Evolutionary conservation across 1,140 invertebrate species (phyloP), one percentile per base, ranked within the genome.

Genomic region (Pteromalus puparum): DNA sequence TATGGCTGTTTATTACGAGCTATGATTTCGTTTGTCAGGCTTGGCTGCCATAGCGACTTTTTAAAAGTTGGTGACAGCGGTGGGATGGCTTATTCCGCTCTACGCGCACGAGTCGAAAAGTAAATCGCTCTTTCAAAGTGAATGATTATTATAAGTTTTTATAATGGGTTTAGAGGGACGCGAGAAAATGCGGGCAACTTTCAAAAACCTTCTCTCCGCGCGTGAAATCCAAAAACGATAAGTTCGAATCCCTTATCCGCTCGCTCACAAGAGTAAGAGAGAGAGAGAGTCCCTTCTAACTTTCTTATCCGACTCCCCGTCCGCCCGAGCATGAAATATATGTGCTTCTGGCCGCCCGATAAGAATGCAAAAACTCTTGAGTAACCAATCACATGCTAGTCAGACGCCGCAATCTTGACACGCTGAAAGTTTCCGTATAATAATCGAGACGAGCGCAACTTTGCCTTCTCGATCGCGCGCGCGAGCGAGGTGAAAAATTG

Each of bases 381-480:
- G 75, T 61, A 77, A 77, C 75, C 75, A 77, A 77, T 77, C 75
- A 77, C 34, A 28, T 21, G 12, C 28, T 24, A 77, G 75, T 77
- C 48, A 77, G 28, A 65, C 15, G 38, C 46, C 48, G 75, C 38
- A 77, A 77, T 77, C 24, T 77, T 34, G 21, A 30, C 46, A 61
- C 48, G 38, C 10, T 24, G 26, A 61, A 77, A 77, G 75, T 77
- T 77, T 30, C 61, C 26, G 5, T 77, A n/a, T n/a, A 77, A 53
- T 77, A 77, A 77, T 77, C 75, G 75, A 13, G 42, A 53, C 75
- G 24, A n/a, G 18, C 24, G n/a, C 28, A 28, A 30, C 67, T 70
- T 70, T 70, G 30, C 67, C 67, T 12, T 70, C 67, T 70, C 67
- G 10, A 26, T 30, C n/a, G 28, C 24, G 7, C 24, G 13, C 24